These are phyloP conservation scores for Otolemur garnettii DNA, from an alignment of 2,113 vertebrate genomes.

Conservation along the genomic window DNA sequence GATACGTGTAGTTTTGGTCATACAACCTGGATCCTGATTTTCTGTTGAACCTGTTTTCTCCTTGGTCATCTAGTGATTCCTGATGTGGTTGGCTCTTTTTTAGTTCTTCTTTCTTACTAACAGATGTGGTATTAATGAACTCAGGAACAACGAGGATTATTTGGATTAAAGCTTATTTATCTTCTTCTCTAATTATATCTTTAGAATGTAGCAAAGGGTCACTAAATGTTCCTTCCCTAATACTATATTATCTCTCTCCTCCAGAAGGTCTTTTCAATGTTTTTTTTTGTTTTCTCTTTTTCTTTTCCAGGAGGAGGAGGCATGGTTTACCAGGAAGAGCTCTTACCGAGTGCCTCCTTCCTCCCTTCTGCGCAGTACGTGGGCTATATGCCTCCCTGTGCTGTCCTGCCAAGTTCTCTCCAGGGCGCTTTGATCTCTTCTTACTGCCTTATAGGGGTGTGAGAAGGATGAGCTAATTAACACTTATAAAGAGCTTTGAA, in stretches of 20 bases:
- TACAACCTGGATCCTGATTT: background rate
- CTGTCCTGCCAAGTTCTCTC: slow-evolving; percentile 43
- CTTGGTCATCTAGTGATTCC: slow-evolving; percentile 34
- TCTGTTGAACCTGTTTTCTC: background rate
- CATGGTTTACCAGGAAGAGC: background rate
- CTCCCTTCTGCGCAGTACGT: background rate
- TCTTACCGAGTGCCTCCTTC: background rate
- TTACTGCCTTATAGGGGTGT: slow-evolving; percentile 45
- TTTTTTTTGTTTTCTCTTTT: background rate
- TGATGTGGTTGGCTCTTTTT: background rate
- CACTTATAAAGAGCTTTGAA: slow-evolving; percentile 71
- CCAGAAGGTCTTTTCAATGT: background rate
- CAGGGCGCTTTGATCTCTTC: slow-evolving; percentile 63
- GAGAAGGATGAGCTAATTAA: slow-evolving; percentile 73
- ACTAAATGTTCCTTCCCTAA: background rate
- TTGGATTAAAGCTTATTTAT: slow-evolving; percentile 41
- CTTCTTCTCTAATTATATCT: slow-evolving; percentile 50
- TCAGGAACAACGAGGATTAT: background rate
- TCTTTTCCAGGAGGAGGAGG: background rate
- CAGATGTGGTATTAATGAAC: background rate
- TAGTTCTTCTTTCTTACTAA: background rate
- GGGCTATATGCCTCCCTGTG: background rate
- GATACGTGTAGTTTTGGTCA: background rate
- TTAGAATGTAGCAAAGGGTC: background rate
- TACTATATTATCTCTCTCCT: background rate